phyloP scores from a whole-genome alignment of 2,113 vertebrate genomes.

The Muntiacus reevesi region DNA sequence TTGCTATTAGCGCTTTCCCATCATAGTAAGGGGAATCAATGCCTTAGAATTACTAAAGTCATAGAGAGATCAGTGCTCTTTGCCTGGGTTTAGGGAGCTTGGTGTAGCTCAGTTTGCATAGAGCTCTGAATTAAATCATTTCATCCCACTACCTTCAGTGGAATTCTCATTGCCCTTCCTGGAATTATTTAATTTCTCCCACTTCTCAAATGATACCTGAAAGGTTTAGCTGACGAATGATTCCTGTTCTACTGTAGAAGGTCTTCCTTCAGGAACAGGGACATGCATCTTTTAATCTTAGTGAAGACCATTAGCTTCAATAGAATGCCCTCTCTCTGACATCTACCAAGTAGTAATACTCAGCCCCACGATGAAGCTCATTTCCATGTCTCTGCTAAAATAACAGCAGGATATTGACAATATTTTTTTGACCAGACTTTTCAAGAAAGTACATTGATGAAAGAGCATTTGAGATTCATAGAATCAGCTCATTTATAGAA shows the following conservation, averaged over 20 bases:
- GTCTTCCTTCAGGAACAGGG: slow-evolving; percentile 66
- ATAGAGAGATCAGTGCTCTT: slow-evolving; percentile 18
- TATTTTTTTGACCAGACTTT: slow-evolving; percentile 62
- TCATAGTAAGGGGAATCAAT: not conserved
- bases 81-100: slow-evolving; percentile 38
- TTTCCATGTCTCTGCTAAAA: slow-evolving; percentile 72
- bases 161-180: slow-evolving; percentile 63
- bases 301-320: slow-evolving; percentile 75
- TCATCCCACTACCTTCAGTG: slow-evolving; percentile 67
- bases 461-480: not conserved
- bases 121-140: slow-evolving; percentile 71
- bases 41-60: slow-evolving; percentile 58
- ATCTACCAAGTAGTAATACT: slow-evolving; percentile 64
- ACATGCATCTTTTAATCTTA: slow-evolving; percentile 73
- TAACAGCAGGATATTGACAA: slow-evolving; percentile 52
- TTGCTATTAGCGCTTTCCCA: not conserved
- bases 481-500: not conserved
- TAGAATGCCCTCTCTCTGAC: slow-evolving; percentile 68
- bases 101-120: slow-evolving; percentile 55
- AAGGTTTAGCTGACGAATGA: slow-evolving; percentile 74
- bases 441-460: slow-evolving; percentile 49
- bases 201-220: slow-evolving; percentile 77
- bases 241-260: slow-evolving; percentile 55
- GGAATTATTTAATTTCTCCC: slow-evolving; percentile 76
- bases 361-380: slow-evolving; percentile 60